These are phyloP conservation scores for Chaunax sp. DNA, from an alignment of 2,797 vertebrate species.

Conservation along the genomic window DNA sequence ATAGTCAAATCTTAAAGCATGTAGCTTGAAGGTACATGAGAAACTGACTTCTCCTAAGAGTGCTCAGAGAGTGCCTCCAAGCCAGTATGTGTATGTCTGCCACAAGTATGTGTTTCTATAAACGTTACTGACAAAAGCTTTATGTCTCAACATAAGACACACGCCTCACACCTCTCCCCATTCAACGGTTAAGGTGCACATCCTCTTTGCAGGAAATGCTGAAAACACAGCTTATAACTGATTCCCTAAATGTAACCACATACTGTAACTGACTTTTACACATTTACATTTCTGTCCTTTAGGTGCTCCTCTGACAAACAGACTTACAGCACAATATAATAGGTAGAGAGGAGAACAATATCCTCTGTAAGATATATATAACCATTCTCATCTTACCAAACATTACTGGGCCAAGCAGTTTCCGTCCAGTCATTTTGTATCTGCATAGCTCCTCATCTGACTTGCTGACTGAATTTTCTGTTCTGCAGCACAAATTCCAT, in stretches of 20 bases:
- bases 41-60: background rate
- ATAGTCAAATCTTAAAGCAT: background rate
- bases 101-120: constrained; percentile 16
- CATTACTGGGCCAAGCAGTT: constrained; percentile 38
- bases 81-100: background rate
- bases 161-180: constrained; percentile 5
- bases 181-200: background rate
- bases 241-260: constrained; percentile 1
- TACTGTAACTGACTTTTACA: constrained; percentile 4
- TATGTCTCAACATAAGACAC: constrained; percentile 5
- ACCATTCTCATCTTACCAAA: constrained; percentile 61
- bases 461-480: constrained; percentile 79
- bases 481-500: constrained; percentile 82
- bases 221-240: constrained; percentile 3
- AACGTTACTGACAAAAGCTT: background rate
- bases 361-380: background rate
- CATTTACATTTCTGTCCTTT: background rate
- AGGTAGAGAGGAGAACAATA: too few species aligned
- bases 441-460: constrained; percentile 72
- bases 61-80: background rate
- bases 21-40: background rate
- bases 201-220: background rate
- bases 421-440: constrained; percentile 68
- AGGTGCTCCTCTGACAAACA: background rate
- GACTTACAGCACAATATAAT: background rate